Evolutionary conservation across 37 sponge, comb jelly and placozoan genomes (phyloP), one percentile per base, ranked within the genome.

Genomic region (Beroe ovata): DNA sequence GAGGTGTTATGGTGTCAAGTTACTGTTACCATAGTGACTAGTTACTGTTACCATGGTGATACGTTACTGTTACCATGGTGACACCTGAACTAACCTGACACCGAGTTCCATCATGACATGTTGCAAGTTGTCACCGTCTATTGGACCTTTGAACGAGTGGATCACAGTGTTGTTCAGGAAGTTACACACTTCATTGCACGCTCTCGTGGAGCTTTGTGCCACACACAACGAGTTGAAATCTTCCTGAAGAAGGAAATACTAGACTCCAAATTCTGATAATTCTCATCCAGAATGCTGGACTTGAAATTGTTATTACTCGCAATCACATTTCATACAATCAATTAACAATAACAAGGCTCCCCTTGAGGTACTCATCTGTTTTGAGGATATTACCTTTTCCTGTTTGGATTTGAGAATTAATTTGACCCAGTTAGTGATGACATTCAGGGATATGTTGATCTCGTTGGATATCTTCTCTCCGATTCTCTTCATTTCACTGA

Each of bases 41-140:
- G 11, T 58, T 19, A 58, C 59, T 58, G 59, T 16, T 16, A 58
- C 59, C 16, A 58, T 19, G 16, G 59, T 58, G 11, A 63, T 21
- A n/a, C n/a, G n/a, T n/a, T n/a, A n/a, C n/a, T n/a, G n/a, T n/a
- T n/a, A n/a, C n/a, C n/a, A n/a, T n/a, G n/a, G n/a, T n/a, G n/a
- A n/a, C n/a, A n/a, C n/a, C n/a, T n/a, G n/a, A 29, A 36, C 71
- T 6, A 20, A 71, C 71, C 38, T 71, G 37, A 71, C 71, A 11
- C 71, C 71, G 4, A 71, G 71, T 34, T 71, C 71, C 71, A 71
- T 71, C 71, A 71, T 71, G 71, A 71, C 71, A 71, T 71, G 71
- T 30, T 71, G 71, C 38, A 71, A 20, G 38, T 71, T 71, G 8
- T 71, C 71, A 20, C 71, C 71, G 38, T 71, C 71, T 36, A 71